These are phyloP conservation scores for Panthera leo DNA, from an alignment of 2,113 vertebrate genomes.

Conservation along the genomic window DNA sequence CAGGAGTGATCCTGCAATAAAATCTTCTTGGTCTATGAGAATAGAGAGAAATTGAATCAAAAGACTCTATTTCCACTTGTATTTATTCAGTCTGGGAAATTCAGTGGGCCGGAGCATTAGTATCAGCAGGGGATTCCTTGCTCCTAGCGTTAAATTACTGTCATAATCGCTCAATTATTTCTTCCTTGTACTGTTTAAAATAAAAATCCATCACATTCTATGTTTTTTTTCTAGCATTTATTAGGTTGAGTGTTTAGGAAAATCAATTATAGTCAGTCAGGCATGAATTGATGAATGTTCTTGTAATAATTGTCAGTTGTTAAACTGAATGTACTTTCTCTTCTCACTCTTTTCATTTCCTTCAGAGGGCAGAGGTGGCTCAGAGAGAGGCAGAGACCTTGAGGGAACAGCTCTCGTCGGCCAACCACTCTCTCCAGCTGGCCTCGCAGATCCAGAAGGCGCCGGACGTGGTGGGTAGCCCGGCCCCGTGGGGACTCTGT, in stretches of 20 bases:
- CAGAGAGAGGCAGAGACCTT: conserved; percentile 95
- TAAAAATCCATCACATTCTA: conserved; percentile 92
- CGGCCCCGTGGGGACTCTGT: conserved; percentile 63
- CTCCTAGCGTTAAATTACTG: conserved; percentile 94
- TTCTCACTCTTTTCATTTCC: conserved; percentile 84
- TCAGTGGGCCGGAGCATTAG: conserved; percentile 90
- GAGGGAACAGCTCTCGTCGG: conserved; percentile 94
- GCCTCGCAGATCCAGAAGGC: conserved; percentile 93
- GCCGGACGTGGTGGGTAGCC: conserved; percentile 92
- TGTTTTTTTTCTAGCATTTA: conserved; percentile 90
- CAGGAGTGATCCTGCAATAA: conserved; percentile 87
- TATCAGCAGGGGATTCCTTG: conserved; percentile 92
- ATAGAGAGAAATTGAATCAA: conserved; percentile 92
- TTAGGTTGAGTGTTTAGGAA: conserved; percentile 94
- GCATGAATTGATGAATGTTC: conserved; percentile 93
- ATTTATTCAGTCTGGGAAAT: conserved; percentile 92
- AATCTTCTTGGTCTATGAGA: conserved; percentile 88
- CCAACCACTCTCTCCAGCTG: conserved; percentile 93
- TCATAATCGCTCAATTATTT: conserved; percentile 94
- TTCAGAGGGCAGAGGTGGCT: conserved; percentile 95
- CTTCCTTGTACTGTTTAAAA: conserved; percentile 92
- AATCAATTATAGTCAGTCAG: conserved; percentile 91
- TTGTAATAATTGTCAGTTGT: conserved; percentile 92
- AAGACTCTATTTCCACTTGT: conserved; percentile 90
- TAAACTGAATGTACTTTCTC: conserved; percentile 89